A percentile compares a stretch with the other conserved stretches of the same genome.
These are phyloP conservation scores for Steinernema carpocapsae DNA, from an alignment of 2,888 invertebrate species.

Conservation along the genomic window DNA sequence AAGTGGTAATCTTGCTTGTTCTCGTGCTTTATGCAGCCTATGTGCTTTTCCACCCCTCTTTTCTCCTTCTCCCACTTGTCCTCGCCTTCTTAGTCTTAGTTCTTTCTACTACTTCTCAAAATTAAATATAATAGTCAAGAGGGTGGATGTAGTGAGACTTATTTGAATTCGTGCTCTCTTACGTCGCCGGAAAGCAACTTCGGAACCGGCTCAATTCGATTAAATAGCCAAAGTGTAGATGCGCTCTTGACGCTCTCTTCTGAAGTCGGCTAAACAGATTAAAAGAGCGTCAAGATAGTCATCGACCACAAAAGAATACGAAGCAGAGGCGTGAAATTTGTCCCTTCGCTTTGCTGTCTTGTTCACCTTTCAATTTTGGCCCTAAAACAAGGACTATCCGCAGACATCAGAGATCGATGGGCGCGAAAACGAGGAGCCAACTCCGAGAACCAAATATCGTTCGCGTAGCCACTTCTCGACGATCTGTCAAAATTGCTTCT, in stretches of 20 bases:
- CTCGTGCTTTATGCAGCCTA: conserved; percentile 7
- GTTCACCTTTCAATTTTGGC: too few species aligned
- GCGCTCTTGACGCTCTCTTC: background rate
- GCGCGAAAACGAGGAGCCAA: too few species aligned
- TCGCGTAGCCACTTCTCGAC: background rate
- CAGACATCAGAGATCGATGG: too few species aligned
- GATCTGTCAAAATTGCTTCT: conserved; percentile 13
- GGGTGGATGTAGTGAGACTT: conserved; percentile 4
- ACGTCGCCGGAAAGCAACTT: conserved; percentile 13
- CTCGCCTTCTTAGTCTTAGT: background rate
- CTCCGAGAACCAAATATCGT: too few species aligned
- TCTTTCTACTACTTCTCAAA: conserved; percentile 16
- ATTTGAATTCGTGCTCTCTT: conserved; percentile 3
- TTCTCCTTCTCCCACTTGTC: background rate
- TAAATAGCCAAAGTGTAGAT: conserved; percentile 23
- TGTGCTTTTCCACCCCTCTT: background rate
- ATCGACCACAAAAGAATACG: background rate
- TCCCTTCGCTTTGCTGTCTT: too few species aligned
- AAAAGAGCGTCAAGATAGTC: conserved; percentile 27
- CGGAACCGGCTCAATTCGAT: conserved; percentile 16
- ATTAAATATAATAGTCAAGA: conserved; percentile 26
- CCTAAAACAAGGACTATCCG: too few species aligned
- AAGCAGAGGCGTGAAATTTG: too few species aligned
- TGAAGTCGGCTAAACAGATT: conserved; percentile 22
- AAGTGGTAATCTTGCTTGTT: conserved; percentile 2